A percentile compares a stretch with the other conserved stretches of the same genome.
Evolutionary conservation across 2,797 vertebrate genomes (phyloP).

Genomic region (Delichon dasypus): DNA sequence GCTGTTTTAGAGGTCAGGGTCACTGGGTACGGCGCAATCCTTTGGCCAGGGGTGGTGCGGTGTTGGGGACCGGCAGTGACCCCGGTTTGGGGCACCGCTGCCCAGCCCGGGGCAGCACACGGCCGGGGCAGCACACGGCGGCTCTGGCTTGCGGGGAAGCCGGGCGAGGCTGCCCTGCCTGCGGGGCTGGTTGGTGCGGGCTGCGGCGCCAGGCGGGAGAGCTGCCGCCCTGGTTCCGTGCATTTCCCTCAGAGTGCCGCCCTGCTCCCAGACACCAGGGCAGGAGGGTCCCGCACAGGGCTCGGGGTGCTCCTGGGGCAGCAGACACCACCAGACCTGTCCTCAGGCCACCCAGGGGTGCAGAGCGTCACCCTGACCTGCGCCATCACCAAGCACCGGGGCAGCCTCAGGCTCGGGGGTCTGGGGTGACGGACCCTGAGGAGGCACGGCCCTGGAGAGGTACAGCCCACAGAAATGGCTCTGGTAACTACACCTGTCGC

Average conservation of each 20-base stretch:
- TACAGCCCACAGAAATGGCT: fast-evolving
- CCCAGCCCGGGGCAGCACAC: neutral
- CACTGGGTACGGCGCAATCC: neutral
- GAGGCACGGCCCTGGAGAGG: fast-evolving
- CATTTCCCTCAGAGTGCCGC: too few relatives aligned
- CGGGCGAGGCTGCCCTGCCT: fast-evolving
- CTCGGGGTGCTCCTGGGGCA: fast-evolving
- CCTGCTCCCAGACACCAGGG: neutral
- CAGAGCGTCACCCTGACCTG: neutral
- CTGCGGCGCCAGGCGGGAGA: neutral
- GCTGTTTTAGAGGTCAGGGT: fast-evolving
- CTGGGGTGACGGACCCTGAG: neutral
- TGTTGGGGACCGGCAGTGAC: too few relatives aligned
- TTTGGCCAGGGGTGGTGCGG: neutral
- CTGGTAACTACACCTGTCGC: neutral
- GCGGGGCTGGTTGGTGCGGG: fast-evolving
- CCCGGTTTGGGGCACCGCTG: too few relatives aligned
- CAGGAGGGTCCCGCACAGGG: neutral
- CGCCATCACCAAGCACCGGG: too few relatives aligned
- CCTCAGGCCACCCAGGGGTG: too few relatives aligned
- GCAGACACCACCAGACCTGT: fast-evolving
- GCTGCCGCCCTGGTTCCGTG: neutral
- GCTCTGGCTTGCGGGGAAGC: fast-evolving
- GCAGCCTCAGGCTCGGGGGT: too few relatives aligned
- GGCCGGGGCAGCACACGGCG: fast-evolving